These are phyloP conservation scores for Liopterus haemorrhoidalis DNA, from an alignment of 2,888 invertebrate species.

Conservation along the genomic window DNA sequence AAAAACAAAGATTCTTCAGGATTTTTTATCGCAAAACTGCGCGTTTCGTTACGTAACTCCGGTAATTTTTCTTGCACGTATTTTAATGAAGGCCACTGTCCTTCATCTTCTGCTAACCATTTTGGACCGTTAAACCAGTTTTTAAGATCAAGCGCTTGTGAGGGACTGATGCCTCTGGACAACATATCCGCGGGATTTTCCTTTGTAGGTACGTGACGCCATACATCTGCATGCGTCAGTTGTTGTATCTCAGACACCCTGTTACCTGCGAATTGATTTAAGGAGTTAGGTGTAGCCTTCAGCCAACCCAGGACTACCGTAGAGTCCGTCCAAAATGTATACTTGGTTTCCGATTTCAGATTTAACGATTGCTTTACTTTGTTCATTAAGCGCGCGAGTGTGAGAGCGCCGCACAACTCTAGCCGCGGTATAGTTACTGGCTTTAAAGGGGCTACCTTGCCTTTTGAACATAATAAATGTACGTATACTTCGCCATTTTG, in stretches of 20 bases:
- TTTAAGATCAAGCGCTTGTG: slow-evolving; percentile 10
- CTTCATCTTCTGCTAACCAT: slow-evolving; percentile 13
- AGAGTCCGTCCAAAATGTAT: slow-evolving; percentile 28
- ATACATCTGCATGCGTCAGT: slow-evolving; percentile 12
- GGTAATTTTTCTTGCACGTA: slow-evolving; percentile 1
- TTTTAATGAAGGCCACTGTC: background rate
- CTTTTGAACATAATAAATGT: slow-evolving; percentile 27
- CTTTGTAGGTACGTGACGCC: slow-evolving; percentile 27
- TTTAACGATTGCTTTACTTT: slow-evolving; percentile 16
- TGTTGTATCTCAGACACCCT: slow-evolving; percentile 27
- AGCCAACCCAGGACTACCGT: slow-evolving; percentile 28
- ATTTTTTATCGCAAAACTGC: background rate
- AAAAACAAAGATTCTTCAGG: background rate
- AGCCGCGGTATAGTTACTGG: slow-evolving; percentile 26
- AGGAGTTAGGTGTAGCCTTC: slow-evolving; percentile 17
- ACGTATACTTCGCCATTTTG: background rate
- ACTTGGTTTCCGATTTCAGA: background rate
- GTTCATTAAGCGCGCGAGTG: slow-evolving; percentile 22
- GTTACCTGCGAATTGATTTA: slow-evolving; percentile 27
- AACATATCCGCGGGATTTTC: slow-evolving; percentile 27
- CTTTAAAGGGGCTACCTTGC: slow-evolving; percentile 29
- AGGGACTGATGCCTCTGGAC: slow-evolving; percentile 22
- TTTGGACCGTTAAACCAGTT: slow-evolving; percentile 28
- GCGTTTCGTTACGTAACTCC: slow-evolving; percentile 11
- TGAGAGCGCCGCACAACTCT: slow-evolving; percentile 27